Evolutionary conservation across 2,113 vertebrate genomes (phyloP).

Genomic region (Mus spicilegus): DNA sequence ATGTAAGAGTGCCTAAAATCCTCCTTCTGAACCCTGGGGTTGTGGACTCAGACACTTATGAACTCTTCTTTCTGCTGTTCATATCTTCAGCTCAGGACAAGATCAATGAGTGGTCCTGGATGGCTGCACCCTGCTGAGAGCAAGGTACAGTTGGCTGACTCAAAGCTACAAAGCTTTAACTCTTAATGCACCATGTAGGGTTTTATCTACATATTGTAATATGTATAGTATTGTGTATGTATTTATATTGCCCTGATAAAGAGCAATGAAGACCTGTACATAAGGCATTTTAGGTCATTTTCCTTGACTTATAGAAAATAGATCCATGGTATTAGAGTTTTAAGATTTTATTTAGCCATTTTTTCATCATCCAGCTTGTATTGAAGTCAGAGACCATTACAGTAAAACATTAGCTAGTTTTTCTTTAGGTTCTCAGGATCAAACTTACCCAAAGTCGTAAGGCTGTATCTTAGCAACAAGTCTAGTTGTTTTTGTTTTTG

Average conservation of each 20-base stretch:
- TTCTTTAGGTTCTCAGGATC: not conserved
- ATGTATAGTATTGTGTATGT: too few species aligned
- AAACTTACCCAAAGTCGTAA: not conserved
- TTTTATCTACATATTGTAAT: not conserved
- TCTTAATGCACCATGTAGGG: not conserved
- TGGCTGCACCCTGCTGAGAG: not conserved
- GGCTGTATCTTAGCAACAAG: not conserved
- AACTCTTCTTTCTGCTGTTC: constrained; percentile 88
- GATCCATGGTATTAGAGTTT: not conserved
- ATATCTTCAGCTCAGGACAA: too few species aligned
- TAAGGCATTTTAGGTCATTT: not conserved
- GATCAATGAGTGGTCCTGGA: not conserved
- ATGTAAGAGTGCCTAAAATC: constrained; percentile 97
- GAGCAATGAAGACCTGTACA: not conserved
- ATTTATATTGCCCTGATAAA: not conserved
- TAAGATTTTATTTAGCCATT: not conserved
- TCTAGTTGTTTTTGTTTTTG: not conserved
- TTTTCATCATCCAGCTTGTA: not conserved
- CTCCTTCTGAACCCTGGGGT: constrained; percentile 94
- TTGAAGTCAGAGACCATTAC: not conserved
- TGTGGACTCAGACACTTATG: constrained; percentile 95
- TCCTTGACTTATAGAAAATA: not conserved
- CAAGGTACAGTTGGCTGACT: constrained; percentile 72
- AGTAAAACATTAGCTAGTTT: not conserved
- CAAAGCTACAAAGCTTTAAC: constrained; percentile 28